Evolutionary conservation across 1,140 invertebrate genomes (phyloP).

Genomic region (Euwallacea fornicatus): DNA sequence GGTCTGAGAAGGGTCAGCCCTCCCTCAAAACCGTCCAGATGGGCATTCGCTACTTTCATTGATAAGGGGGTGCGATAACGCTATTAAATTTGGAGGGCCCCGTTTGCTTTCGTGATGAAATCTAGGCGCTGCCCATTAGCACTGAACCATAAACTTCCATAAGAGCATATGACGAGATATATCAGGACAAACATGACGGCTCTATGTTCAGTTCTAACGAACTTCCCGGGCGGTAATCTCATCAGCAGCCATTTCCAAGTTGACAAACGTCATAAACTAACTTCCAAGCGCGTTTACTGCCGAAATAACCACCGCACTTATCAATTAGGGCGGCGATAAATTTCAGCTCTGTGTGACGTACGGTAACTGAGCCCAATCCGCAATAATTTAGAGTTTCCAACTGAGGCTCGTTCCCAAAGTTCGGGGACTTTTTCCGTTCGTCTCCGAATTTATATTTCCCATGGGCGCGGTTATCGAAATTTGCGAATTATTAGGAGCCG

Average conservation of each 20-base stretch:
- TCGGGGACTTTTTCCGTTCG: neutral
- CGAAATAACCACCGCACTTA: neutral
- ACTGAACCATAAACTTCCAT: too few relatives aligned
- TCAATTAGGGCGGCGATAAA: slow-evolving; percentile 14
- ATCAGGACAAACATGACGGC: too few relatives aligned
- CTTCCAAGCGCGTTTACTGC: neutral
- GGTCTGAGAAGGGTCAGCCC: too few relatives aligned
- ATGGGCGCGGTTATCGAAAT: neutral
- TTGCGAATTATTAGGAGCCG: neutral
- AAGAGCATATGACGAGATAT: too few relatives aligned
- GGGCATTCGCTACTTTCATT: too few relatives aligned
- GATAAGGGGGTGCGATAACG: too few relatives aligned
- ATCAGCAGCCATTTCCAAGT: neutral
- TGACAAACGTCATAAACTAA: slow-evolving; percentile 4
- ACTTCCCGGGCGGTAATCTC: too few relatives aligned
- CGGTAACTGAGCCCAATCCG: slow-evolving; percentile 1
- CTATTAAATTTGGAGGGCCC: too few relatives aligned
- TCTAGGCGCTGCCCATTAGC: too few relatives aligned
- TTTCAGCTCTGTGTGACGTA: slow-evolving; percentile 7
- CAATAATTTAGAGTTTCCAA: slow-evolving; percentile 10
- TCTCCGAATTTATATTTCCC: neutral
- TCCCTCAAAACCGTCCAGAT: too few relatives aligned
- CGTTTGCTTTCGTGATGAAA: too few relatives aligned
- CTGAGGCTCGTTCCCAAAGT: neutral
- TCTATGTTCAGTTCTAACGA: too few relatives aligned